phyloP scores from a whole-genome alignment of 2,797 vertebrate species.

The Geotrypetes seraphini region DNA sequence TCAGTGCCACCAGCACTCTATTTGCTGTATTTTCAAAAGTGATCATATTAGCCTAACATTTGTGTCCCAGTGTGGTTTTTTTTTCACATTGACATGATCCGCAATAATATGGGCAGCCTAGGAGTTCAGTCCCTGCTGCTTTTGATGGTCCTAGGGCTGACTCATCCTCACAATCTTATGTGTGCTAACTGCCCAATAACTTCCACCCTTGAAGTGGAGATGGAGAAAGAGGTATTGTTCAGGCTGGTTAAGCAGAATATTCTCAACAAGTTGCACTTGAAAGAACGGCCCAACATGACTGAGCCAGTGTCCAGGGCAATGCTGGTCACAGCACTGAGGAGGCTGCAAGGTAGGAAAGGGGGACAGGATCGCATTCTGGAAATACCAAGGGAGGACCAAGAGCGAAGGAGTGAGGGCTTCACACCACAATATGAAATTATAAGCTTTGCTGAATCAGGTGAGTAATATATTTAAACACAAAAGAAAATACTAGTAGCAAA shows the following conservation, averaged over 20 bases:
- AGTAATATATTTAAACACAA: too few species aligned
- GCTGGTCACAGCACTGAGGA: not conserved
- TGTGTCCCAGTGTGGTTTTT: too few species aligned
- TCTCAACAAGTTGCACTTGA: constrained; percentile 7
- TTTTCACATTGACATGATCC: too few species aligned
- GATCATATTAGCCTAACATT: too few species aligned
- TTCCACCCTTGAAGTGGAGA: not conserved
- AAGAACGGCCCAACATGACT: constrained; percentile 5
- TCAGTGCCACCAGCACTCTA: too few species aligned
- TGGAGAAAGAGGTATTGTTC: constrained; percentile 2
- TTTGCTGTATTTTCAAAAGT: too few species aligned
- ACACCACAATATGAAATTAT: constrained; percentile 8
- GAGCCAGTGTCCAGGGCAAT: constrained; percentile 1
- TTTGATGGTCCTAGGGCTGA: too few species aligned
- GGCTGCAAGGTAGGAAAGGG: not conserved
- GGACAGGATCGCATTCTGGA: not conserved
- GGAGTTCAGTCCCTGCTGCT: too few species aligned
- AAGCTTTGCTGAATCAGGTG: constrained; percentile 12
- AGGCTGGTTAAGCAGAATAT: constrained; percentile 11
- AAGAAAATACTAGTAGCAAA: too few species aligned
- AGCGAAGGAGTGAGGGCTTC: not conserved
- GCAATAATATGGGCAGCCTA: too few species aligned
- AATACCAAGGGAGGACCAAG: not conserved
- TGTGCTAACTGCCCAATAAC: not conserved
- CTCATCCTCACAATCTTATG: too few species aligned